phyloP scores from a whole-genome alignment of 2,113 vertebrate species.

The Cairina moschata region DNA sequence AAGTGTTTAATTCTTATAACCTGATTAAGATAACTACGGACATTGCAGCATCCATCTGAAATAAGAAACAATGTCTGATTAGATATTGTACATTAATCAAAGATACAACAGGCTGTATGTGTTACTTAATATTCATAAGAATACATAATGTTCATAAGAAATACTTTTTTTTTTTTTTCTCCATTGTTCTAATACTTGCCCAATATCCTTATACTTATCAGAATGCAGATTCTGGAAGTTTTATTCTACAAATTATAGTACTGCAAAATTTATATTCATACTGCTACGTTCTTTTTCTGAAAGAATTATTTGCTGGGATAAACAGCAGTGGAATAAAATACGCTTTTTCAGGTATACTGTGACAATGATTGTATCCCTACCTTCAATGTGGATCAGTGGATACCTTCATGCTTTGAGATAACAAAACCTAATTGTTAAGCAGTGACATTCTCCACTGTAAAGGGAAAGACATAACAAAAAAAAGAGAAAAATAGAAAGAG shows the following conservation, averaged over 20 bases:
- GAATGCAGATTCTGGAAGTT: neutral
- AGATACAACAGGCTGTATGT: neutral
- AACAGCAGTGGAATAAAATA: neutral
- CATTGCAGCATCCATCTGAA: neutral
- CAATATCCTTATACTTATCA: neutral
- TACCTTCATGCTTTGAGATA: neutral
- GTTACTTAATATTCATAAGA: neutral
- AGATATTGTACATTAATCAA: neutral
- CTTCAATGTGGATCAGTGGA: neutral
- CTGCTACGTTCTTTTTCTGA: neutral
- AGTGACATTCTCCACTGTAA: neutral
- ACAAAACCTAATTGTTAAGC: neutral
- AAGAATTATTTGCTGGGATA: neutral
- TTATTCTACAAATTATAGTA: neutral
- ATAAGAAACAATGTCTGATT: neutral
- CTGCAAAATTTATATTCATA: neutral
- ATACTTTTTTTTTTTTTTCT: neutral
- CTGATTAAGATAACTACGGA: neutral
- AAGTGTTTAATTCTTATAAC: neutral
- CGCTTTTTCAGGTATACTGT: neutral
- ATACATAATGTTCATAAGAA: neutral
- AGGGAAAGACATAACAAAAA: neutral
- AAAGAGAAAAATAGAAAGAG: neutral
- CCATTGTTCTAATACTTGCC: neutral
- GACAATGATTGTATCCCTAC: neutral